phyloP scores from a whole-genome alignment of 2,113 vertebrate species.

The Notothenia rossii region DNA sequence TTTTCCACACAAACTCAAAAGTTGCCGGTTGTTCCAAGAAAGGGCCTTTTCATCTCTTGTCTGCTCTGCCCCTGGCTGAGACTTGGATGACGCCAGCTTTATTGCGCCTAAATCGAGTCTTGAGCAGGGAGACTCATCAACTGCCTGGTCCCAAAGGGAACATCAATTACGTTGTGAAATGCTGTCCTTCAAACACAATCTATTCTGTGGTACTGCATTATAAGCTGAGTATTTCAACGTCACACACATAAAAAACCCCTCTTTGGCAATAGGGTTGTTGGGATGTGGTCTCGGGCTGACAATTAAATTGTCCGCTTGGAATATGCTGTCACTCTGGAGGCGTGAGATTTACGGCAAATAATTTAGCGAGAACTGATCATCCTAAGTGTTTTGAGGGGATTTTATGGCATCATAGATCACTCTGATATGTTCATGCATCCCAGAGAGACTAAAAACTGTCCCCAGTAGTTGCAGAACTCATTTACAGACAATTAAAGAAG shows the following conservation, averaged over 20 bases:
- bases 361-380: slow-evolving; percentile 72
- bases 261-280: slow-evolving; percentile 73
- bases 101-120: slow-evolving; percentile 54
- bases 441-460: slow-evolving; percentile 51
- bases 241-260: slow-evolving; percentile 67
- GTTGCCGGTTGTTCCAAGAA: slow-evolving; percentile 57
- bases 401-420: slow-evolving; percentile 76
- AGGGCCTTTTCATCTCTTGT: slow-evolving; percentile 41
- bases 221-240: slow-evolving; percentile 69
- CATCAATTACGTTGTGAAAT: slow-evolving; percentile 80
- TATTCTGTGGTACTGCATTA: slow-evolving; percentile 75
- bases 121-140: slow-evolving; percentile 58
- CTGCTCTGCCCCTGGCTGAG: slow-evolving; percentile 49
- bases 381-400: slow-evolving; percentile 66
- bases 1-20: slow-evolving; percentile 54
- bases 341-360: slow-evolving; percentile 68
- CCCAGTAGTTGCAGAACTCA: slow-evolving; percentile 74
- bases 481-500: slow-evolving; percentile 69
- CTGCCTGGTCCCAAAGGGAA: slow-evolving; percentile 73
- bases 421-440: slow-evolving; percentile 45
- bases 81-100: slow-evolving; percentile 65
- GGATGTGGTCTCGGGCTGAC: slow-evolving; percentile 78
- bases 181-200: slow-evolving; percentile 76
- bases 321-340: slow-evolving; percentile 73
- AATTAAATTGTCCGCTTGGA: slow-evolving; percentile 75